Percentiles rank a stretch among this genome's conserved stretches.
phyloP scores from a whole-genome alignment of 2,113 vertebrate species.

The Platichthys stellatus region DNA sequence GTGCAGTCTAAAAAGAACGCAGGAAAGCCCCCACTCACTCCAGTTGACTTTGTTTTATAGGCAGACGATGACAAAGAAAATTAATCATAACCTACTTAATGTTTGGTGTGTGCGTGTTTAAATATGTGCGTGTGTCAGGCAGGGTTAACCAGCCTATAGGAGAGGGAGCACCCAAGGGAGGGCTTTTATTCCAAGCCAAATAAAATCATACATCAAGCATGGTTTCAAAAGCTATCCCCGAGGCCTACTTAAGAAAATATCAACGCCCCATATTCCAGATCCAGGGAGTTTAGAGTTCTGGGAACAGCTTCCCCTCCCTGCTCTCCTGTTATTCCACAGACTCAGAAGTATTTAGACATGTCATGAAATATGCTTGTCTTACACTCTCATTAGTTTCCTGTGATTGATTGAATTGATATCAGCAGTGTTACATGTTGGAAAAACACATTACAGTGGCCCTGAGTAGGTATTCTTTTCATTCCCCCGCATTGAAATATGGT shows the following conservation, averaged over 20 bases:
- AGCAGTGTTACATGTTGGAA: constrained; percentile 15
- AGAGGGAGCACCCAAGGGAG: constrained; percentile 67
- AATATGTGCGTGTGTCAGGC: constrained; percentile 33
- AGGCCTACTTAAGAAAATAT: constrained; percentile 77
- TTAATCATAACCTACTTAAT: constrained; percentile 77
- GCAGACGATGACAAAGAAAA: constrained; percentile 69
- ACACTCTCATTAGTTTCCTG: constrained; percentile 53
- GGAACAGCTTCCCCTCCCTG: constrained; percentile 51
- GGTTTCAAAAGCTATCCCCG: constrained; percentile 71
- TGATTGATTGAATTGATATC: constrained; percentile 59
- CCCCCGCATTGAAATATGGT: constrained; percentile 5
- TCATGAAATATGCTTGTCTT: constrained; percentile 61
- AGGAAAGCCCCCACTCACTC: constrained; percentile 56
- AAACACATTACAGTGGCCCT: constrained; percentile 17
- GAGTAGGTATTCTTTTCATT: neutral
- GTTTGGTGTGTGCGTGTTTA: constrained; percentile 29
- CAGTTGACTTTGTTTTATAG: constrained; percentile 67
- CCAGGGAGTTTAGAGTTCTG: constrained; percentile 57
- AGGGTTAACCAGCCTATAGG: constrained; percentile 68
- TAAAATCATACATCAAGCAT: constrained; percentile 76
- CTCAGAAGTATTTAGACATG: constrained; percentile 50
- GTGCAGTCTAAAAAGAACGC: constrained; percentile 41
- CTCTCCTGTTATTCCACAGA: constrained; percentile 59
- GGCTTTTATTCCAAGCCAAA: constrained; percentile 79
- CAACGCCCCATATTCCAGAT: constrained; percentile 61